phyloP scores from a whole-genome alignment of 2,888 invertebrate species.

The Choreutis nemorana region DNA sequence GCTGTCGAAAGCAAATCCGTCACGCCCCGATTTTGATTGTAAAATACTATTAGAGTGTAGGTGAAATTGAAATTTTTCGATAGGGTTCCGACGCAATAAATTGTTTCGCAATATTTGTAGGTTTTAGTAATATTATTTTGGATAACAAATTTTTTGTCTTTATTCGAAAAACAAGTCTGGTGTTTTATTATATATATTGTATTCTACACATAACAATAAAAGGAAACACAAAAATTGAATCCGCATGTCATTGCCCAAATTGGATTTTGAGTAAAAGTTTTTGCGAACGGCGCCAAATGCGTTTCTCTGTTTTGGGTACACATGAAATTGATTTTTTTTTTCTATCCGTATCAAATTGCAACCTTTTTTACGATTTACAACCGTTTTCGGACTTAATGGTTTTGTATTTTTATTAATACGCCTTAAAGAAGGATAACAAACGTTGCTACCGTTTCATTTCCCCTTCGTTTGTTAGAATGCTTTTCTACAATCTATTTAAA shows the following conservation, averaged over 20 bases:
- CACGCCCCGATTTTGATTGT: constrained; percentile 36
- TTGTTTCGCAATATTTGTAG: too few species aligned
- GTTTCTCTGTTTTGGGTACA: constrained; percentile 17
- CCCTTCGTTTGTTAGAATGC: constrained; percentile 23
- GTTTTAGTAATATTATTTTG: too few species aligned
- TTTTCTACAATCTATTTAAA: too few species aligned
- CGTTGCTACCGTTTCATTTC: constrained; percentile 52
- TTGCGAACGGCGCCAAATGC: constrained; percentile 38
- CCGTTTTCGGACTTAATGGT: constrained; percentile 38
- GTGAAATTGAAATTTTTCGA: too few species aligned
- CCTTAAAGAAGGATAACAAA: constrained; percentile 40
- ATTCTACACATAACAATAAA: too few species aligned
- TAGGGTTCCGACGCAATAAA: too few species aligned
- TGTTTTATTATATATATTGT: too few species aligned
- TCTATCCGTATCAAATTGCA: constrained; percentile 24
- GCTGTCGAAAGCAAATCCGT: constrained; percentile 10
- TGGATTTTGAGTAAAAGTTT: constrained; percentile 13
- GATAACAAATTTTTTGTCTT: too few species aligned
- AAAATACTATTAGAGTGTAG: too few species aligned
- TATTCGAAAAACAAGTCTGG: too few species aligned
- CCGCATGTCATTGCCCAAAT: too few species aligned
- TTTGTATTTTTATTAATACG: constrained; percentile 52
- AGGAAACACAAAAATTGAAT: too few species aligned
- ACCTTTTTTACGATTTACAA: constrained; percentile 23
- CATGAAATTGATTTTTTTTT: constrained; percentile 25